A percentile compares a stretch with the other conserved stretches of the same genome.
These are phyloP conservation scores for Chrysemys picta DNA, from an alignment of 2,113 vertebrate genomes.

Conservation along the genomic window DNA sequence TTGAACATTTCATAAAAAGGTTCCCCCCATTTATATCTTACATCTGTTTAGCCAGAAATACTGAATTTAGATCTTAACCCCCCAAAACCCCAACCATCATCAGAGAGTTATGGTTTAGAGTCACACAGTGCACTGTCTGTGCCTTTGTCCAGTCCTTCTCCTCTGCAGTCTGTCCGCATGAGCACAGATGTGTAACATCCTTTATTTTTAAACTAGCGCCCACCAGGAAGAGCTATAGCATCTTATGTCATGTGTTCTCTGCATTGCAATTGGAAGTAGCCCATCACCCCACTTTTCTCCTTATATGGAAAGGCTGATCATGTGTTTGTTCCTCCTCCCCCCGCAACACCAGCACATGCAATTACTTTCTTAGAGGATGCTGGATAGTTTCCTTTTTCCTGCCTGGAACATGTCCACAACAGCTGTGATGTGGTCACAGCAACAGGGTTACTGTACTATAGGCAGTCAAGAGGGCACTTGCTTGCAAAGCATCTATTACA, in stretches of 20 bases:
- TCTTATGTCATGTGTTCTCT: slow-evolving; percentile 71
- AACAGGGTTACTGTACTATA: slow-evolving; percentile 71
- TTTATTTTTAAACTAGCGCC: slow-evolving; percentile 81
- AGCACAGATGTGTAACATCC: slow-evolving; percentile 41
- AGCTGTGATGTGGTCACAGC: slow-evolving; percentile 8
- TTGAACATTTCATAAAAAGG: rapidly evolving
- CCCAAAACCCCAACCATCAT: rapidly evolving
- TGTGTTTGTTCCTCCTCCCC: neutral
- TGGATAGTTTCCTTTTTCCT: neutral
- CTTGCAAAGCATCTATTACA: neutral
- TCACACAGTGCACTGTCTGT: neutral
- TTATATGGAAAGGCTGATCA: slow-evolving; percentile 77
- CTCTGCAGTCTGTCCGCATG: neutral
- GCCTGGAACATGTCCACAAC: neutral
- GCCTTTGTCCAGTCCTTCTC: neutral
- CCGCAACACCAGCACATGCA: neutral
- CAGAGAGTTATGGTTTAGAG: rapidly evolving
- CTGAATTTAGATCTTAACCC: rapidly evolving
- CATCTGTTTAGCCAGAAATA: rapidly evolving
- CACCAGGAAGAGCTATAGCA: slow-evolving; percentile 52
- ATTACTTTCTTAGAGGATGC: neutral
- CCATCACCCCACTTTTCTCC: slow-evolving; percentile 84
- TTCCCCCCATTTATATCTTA: rapidly evolving
- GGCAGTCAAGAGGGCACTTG: too few species aligned
- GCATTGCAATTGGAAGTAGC: slow-evolving; percentile 66